Base-by-base conservation (phyloP, 2,888 invertebrate genomes). In the Drosophila robusta region DNA sequence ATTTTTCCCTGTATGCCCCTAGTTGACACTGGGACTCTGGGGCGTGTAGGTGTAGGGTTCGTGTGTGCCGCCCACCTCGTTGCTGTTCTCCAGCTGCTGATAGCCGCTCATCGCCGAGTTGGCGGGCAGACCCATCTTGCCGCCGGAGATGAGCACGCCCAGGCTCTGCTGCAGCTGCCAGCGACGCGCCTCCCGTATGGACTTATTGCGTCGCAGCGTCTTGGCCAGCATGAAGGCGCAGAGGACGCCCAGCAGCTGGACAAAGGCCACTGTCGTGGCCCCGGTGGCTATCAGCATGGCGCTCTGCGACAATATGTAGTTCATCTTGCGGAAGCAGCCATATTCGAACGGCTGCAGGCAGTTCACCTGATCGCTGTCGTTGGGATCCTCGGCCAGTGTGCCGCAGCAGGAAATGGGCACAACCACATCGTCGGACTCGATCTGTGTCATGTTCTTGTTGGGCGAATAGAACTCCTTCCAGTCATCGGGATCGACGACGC, bases 141-240 rank as follows among this genome's bases (percentile, higher is more conserved):
- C 88, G 16, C 91, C 91, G 0, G 89, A 89, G 52, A 90, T 91
- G 36, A 92, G 84, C 11, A 92, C 89, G 18, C 92, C 90, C 38
- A 92, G 80, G 58, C 90, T 92, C 71, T 92, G 92, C 61, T 92
- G 92, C 18, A 92, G 77, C 91, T 96, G 95, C 94, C 95, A 95
- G 54, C 94, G 94, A 54, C 95, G 94, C 61, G 95, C 94, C 87
- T 95, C 95, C 39, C 95, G 94, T 80, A 95, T 95, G 0, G 95
- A 94, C 91, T 96, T 96, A 67, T 96, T 95, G 71, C 94, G 94
- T 66, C 96, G 95, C 89, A 98, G 96, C 3, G 97, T 95, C 90
- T 96, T 95, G 64, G 97, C 98, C 91, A 98, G 93, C 93, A 97
- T 96, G 91, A 97, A 96, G 2, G 98, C 97, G 90, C 98, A 97